Evolutionary conservation across 1,140 invertebrate species (phyloP), one percentile per base, ranked within the genome.

Genomic region (Conus ventricosus): DNA sequence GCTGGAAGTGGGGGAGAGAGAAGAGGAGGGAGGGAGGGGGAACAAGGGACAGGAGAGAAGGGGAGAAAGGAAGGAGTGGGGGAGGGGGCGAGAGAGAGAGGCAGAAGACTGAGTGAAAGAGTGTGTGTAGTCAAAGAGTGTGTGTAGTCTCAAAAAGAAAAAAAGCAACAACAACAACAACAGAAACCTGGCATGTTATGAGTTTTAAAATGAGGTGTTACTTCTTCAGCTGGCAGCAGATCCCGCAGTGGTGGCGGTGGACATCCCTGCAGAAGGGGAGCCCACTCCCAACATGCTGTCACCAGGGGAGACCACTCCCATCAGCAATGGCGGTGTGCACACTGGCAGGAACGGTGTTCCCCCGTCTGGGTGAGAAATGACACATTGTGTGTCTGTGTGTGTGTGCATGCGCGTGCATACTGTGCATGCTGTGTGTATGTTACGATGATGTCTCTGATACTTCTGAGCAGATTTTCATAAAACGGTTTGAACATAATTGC

Each of bases 291-390:
- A 10, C 57, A 25, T 75, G n/a, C 25, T 53, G 6, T 27, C 53
- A n/a, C 39, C 84, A 78, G 75, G 85, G 75, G 85, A 87, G 71
- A 55, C n/a, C 23, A 78, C 53, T 57, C 75, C 75, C 10, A 57
- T 75, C 51, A 80, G 53, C 71, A 78, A 78, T 25, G 85, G 71
- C 11, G 71, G 8, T 10, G 75, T 71, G 25, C n/a, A 78, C 25
- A 23, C 53, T 10, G 54, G 23, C 85, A 87, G 75, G 17, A 57
- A 27, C n/a, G 75, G 85, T 4, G 10, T 39, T 25, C 27, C 57
- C 4, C 27, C 82, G 3, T 84, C 82, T 67, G 84, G 23, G n/a
- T 27, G 23, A 39, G n/a, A 1, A 20, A 63, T 39, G 57, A 71
- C 8, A 55, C n/a, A 60, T 6, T 85, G 57, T 85, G 27, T 67